Evolutionary conservation across 2,888 invertebrate genomes (phyloP).

Genomic region (Salticus scenicus): DNA sequence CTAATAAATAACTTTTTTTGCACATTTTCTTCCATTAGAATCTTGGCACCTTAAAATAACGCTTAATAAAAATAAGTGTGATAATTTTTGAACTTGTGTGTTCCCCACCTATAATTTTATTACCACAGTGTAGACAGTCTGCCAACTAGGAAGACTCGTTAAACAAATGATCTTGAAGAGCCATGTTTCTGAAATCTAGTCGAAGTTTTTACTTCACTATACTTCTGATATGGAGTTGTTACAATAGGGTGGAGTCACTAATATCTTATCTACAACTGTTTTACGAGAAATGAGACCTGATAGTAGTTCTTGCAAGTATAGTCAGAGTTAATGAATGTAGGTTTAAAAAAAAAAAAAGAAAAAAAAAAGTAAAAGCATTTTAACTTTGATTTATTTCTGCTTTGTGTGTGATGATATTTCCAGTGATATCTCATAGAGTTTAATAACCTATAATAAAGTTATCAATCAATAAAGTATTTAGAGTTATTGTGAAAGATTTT

Average conservation of each 20-base stretch:
- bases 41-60: neutral
- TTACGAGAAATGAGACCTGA: conserved; percentile 36
- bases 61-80: neutral
- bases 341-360: no score
- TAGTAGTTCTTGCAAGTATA: conserved; percentile 27
- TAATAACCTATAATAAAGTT: no score
- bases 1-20: neutral
- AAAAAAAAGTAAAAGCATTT: no score
- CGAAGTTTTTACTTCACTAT: conserved; percentile 19
- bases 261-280: conserved; percentile 26
- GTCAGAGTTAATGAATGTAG: conserved; percentile 43
- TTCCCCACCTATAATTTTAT: neutral
- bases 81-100: neutral
- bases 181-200: conserved; percentile 21
- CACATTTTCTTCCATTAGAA: neutral
- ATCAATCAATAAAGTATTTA: no score
- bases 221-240: conserved; percentile 36
- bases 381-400: no score
- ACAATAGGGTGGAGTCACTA: conserved; percentile 42
- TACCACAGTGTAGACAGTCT: neutral
- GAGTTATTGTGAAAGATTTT: no score
- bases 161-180: conserved; percentile 46
- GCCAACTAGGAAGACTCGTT: neutral
- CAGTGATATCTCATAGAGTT: no score
- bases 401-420: no score